These are phyloP conservation scores for Magallana gigas DNA, from an alignment of 1,140 invertebrate genomes.

Conservation along the genomic window DNA sequence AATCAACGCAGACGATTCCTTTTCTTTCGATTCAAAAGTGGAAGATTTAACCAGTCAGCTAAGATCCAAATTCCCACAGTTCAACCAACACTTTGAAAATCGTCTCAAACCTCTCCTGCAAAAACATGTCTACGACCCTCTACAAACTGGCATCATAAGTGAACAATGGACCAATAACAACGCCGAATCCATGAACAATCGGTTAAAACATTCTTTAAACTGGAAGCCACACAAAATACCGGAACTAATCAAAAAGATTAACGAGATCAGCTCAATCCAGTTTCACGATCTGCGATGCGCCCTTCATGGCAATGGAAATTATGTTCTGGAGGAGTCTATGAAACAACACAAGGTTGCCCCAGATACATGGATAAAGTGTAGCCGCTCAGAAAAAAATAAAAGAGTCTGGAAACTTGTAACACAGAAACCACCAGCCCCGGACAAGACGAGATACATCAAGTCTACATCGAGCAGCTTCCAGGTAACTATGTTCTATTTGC, in stretches of 20 bases:
- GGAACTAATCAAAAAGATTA: constrained; percentile 28
- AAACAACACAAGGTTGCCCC: constrained; percentile 19
- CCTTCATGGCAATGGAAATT: constrained; percentile 45
- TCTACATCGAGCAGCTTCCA: neutral
- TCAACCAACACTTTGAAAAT: neutral
- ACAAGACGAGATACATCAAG: constrained; percentile 2
- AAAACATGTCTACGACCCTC: constrained; percentile 13
- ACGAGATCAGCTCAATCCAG: constrained; percentile 6
- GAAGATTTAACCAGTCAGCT: neutral
- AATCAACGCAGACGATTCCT: too few relatives aligned
- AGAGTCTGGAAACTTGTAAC: constrained; percentile 1
- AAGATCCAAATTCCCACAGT: neutral
- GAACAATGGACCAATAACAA: too few relatives aligned
- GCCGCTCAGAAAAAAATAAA: neutral
- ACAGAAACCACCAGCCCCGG: neutral
- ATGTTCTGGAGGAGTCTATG: neutral
- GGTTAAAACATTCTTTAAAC: constrained; percentile 1
- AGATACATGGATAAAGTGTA: neutral
- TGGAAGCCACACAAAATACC: constrained; percentile 41
- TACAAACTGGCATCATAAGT: neutral
- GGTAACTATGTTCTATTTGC: neutral
- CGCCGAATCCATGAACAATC: constrained; percentile 54
- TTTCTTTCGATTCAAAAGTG: neutral
- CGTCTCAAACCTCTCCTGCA: neutral
- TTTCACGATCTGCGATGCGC: constrained; percentile 27